A percentile compares a stretch with the other conserved stretches of the same genome.
Conservation (phyloP, 2,888 invertebrate genomes). For the Abrostola triplasia region DNA sequence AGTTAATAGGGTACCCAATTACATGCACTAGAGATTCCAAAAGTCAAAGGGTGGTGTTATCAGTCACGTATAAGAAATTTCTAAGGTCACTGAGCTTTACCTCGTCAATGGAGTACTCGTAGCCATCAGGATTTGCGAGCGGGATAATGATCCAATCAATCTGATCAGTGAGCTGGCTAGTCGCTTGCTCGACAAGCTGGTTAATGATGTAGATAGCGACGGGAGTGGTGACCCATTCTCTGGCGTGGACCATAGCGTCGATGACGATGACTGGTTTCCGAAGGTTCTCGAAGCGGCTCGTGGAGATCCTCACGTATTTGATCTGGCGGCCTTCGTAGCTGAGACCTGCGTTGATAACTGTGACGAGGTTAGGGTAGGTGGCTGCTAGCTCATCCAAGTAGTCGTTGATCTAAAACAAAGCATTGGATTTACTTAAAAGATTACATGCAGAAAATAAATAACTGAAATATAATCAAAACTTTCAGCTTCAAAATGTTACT, state of each 20-base stretch:
- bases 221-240: conserved; percentile 92
- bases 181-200: conserved; percentile 88
- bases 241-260: conserved; percentile 90
- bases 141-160: conserved; percentile 92
- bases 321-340: conserved; percentile 89
- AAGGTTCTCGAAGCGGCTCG: conserved; percentile 77
- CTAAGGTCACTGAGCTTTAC: conserved; percentile 49
- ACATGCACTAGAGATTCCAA: conserved; percentile 22
- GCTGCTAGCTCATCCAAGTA: conserved; percentile 79
- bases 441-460: background rate
- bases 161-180: conserved; percentile 82
- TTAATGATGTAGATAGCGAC: conserved; percentile 91
- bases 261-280: conserved; percentile 88
- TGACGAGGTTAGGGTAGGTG: conserved; percentile 82
- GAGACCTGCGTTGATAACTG: conserved; percentile 87
- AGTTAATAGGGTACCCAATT: conserved; percentile 37
- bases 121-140: conserved; percentile 92
- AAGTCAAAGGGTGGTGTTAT: conserved; percentile 8
- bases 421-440: background rate
- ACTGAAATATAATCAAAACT: background rate
- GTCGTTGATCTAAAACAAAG: conserved; percentile 82
- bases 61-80: conserved; percentile 9
- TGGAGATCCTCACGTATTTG: conserved; percentile 89
- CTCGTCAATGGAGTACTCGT: conserved; percentile 88
- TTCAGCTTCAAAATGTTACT: background rate